These are phyloP conservation scores for Drosophila paranaensis DNA, from an alignment of 2,888 invertebrate species.

Conservation along the genomic window DNA sequence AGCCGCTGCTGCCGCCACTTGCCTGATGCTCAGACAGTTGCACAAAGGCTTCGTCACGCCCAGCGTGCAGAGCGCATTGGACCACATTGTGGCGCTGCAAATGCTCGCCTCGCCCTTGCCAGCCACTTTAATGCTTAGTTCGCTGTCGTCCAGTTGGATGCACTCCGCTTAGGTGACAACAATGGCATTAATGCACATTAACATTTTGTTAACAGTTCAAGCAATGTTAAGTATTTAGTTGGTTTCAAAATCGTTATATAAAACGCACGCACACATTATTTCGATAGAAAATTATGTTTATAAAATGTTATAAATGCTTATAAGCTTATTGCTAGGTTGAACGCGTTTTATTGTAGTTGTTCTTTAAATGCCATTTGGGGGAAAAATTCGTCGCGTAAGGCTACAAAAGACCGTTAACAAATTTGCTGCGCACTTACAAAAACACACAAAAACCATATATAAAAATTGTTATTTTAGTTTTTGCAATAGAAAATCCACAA, in stretches of 20 bases:
- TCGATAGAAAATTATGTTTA: slow-evolving; percentile 37
- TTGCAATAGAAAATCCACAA: slow-evolving; percentile 19
- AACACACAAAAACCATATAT: slow-evolving; percentile 19
- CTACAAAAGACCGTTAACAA: slow-evolving; percentile 55
- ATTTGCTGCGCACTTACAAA: slow-evolving; percentile 47
- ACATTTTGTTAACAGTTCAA: slow-evolving; percentile 22
- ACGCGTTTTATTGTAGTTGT: slow-evolving; percentile 49
- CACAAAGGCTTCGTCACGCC: slow-evolving; percentile 85
- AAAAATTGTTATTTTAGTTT: slow-evolving; percentile 16
- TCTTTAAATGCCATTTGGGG: slow-evolving; percentile 72
- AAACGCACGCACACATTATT: slow-evolving; percentile 34
- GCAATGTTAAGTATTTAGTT: slow-evolving; percentile 5
- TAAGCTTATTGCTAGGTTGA: slow-evolving; percentile 53
- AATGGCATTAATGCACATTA: slow-evolving; percentile 18
- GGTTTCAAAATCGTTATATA: slow-evolving; percentile 51
- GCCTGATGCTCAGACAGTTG: slow-evolving; percentile 85
- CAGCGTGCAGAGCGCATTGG: slow-evolving; percentile 85
- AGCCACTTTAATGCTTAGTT: slow-evolving; percentile 75
- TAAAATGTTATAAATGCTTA: slow-evolving; percentile 52
- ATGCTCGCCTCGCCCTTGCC: slow-evolving; percentile 76
- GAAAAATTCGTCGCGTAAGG: slow-evolving; percentile 66
- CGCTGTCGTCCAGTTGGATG: slow-evolving; percentile 17
- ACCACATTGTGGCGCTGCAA: slow-evolving; percentile 83
- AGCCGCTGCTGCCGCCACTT: slow-evolving; percentile 84
- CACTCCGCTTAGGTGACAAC: slow-evolving; percentile 17